Evolutionary conservation across 1,140 invertebrate genomes (phyloP), one percentile per base, ranked within the genome.

Genomic region (Sinonovacula constricta): DNA sequence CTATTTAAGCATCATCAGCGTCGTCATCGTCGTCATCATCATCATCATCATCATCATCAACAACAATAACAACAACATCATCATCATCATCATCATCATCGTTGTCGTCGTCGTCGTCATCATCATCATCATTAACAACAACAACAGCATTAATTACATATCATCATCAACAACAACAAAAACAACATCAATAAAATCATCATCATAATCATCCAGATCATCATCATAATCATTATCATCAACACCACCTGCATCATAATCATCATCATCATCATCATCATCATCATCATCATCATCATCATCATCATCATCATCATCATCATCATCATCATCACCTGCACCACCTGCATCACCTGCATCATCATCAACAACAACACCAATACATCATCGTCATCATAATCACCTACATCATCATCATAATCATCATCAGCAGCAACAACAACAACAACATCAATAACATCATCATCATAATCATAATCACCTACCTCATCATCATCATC

Each of bases 401-500:
- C n/a, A n/a, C n/a, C n/a, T n/a, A n/a, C n/a, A n/a, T n/a, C n/a
- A n/a, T n/a, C n/a, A n/a, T n/a, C n/a, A n/a, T n/a, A n/a, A n/a
- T n/a, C n/a, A n/a, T n/a, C n/a, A n/a, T n/a, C 45, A 49, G n/a
- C 45, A 49, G n/a, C 45, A 49, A 49, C n/a, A 49, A 49, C 45
- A n/a, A 49, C 45, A n/a, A 49, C 45, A 49, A 49, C 45, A 49
- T 24, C n/a, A n/a, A 31, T 31, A 30, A 2, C 56, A 22, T 54
- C 24, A 51, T 30, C 33, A 49, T 54, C 66, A 53, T 53, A 30
- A 68, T 68, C 28, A 33, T 68, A 51, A 54, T 22, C n/a, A 22
- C 4, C n/a, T 54, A 7, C 26, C 26, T 3, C 18, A 54, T 54
- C 18, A 22, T 54, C 26, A 22, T 54, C 26, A 24, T 54, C 53